These are phyloP conservation scores for Zaprionus capensis DNA, from an alignment of 1,140 invertebrate genomes.

Conservation along the genomic window DNA sequence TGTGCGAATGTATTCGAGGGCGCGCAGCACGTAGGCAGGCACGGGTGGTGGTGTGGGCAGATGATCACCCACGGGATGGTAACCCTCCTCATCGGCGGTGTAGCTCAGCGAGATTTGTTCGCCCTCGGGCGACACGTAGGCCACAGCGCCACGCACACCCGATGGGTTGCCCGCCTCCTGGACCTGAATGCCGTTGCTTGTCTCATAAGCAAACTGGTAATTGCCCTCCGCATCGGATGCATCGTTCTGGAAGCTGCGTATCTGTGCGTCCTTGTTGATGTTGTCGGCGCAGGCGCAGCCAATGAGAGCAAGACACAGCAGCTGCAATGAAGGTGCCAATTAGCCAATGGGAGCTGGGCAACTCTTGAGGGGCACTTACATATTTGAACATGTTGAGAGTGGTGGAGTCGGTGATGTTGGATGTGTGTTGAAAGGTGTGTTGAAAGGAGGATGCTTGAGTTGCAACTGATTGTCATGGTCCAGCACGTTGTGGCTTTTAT, in stretches of 20 bases:
- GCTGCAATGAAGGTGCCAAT: slow-evolving; percentile 31
- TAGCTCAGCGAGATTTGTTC: slow-evolving; percentile 85
- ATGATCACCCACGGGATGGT: slow-evolving; percentile 85
- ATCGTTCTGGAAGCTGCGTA: slow-evolving; percentile 78
- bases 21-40: slow-evolving; percentile 75
- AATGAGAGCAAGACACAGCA: slow-evolving; percentile 70
- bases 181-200: slow-evolving; percentile 78
- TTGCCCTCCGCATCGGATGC: slow-evolving; percentile 79
- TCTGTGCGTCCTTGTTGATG: slow-evolving; percentile 82
- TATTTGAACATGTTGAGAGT: slow-evolving; percentile 73
- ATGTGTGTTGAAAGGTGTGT: slow-evolving; percentile 30
- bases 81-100: slow-evolving; percentile 87
- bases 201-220: slow-evolving; percentile 79
- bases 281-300: slow-evolving; percentile 72
- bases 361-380: slow-evolving; percentile 52
- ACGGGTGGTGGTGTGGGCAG: slow-evolving; percentile 85
- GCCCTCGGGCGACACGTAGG: slow-evolving; percentile 84
- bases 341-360: not conserved
- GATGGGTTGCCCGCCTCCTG: slow-evolving; percentile 76
- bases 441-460: slow-evolving; percentile 58
- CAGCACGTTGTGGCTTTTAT: slow-evolving; percentile 70
- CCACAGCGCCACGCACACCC: slow-evolving; percentile 68
- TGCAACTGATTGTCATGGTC: slow-evolving; percentile 75
- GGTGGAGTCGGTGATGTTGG: slow-evolving; percentile 5
- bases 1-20: slow-evolving; percentile 85